Base-by-base conservation (phyloP, 2,797 vertebrate genomes). In the Helarctos malayanus region DNA sequence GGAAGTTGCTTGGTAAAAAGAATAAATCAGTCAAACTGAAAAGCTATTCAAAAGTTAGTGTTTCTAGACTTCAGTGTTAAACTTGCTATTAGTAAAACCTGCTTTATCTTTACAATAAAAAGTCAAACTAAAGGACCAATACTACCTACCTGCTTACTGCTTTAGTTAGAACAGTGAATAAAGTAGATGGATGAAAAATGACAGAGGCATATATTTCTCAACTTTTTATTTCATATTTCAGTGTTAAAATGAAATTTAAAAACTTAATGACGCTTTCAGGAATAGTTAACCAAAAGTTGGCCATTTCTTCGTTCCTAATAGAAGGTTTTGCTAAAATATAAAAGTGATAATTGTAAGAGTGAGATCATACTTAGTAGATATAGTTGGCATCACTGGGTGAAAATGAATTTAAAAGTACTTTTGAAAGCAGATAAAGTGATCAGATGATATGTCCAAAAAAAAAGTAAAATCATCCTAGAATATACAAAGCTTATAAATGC, bases 321-420 rank as follows among this genome's bases (percentile, higher is more conserved):
- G 23, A 86, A 21, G 25, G 54, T 91, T 95, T 81, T 89, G 35
- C 52, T 89, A 63, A 89, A 63, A 90, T 90, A 87, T 88, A 75
- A 65, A 95, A 95, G 15, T 54, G 75, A 79, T 73, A 52, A 21
- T 78, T 90, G n/a, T 87, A 76, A 61, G 87, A 13, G 56, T 75
- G 47, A 4, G 12, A 56, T 8, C 23, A 49, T 63, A 69, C 16
- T 83, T 73, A 63, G 61, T 68, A 92, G 65, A 61, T 87, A 92
- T 1, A 57, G 25, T 88, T 84, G 54, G 32, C 68, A 86, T 52
- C n/a, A 86, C 16, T 73, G 45, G 41, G n/a, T 93, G 54, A 93
- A 76, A 96, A 73, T 91, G 41, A 82, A 86, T 76, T 81, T 86
- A 47, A 65, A 86, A 57, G 12, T 79, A 96, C 32, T 79, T 94